A percentile compares a stretch with the other conserved stretches of the same genome.
Evolutionary conservation across 2,888 invertebrate genomes (phyloP).

Genomic region (Gerris lacustris): DNA sequence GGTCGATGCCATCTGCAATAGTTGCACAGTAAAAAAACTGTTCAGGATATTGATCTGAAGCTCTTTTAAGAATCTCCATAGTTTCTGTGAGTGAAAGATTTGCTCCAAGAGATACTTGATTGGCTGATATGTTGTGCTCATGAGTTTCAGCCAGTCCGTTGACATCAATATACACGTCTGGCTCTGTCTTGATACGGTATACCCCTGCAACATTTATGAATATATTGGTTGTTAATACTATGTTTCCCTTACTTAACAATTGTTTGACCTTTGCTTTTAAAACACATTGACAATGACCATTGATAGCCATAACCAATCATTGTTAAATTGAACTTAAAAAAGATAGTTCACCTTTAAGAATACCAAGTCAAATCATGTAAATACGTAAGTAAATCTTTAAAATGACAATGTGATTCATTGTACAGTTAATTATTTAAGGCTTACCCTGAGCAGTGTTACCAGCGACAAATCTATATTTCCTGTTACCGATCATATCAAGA

Average conservation of each 20-base stretch:
- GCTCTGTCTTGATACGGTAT: slow-evolving; percentile 37
- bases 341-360: no score
- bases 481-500: slow-evolving; percentile 38
- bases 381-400: no score
- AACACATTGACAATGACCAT: no score
- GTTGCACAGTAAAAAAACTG: slow-evolving; percentile 48
- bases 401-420: no score
- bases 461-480: slow-evolving; percentile 49
- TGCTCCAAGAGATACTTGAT: slow-evolving; percentile 42
- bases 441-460: slow-evolving; percentile 67
- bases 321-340: no score
- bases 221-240: no score
- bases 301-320: no score
- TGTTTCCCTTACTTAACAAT: no score
- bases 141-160: slow-evolving; percentile 41
- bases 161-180: slow-evolving; percentile 41
- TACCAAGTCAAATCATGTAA: no score
- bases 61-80: slow-evolving; percentile 37
- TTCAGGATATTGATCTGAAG: slow-evolving; percentile 32
- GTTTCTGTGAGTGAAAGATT: slow-evolving; percentile 47
- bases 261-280: no score
- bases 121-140: slow-evolving; percentile 33
- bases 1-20: slow-evolving; percentile 50
- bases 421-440: no score
- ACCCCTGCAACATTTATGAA: slow-evolving; percentile 34